Conservation (phyloP, 2,113 vertebrate genomes). For the Albula goreensis region DNA sequence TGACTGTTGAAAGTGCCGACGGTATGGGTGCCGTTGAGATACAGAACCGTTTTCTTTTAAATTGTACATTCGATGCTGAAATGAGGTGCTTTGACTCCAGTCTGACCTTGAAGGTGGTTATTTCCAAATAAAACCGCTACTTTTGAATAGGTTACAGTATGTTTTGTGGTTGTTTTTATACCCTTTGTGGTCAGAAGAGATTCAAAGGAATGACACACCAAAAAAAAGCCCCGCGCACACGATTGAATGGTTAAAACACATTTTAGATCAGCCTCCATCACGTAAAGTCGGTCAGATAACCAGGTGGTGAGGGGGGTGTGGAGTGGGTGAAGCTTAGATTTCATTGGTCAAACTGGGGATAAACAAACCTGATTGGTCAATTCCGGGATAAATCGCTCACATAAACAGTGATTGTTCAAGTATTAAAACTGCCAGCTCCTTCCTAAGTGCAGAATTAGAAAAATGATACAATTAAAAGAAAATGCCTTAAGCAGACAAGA, state of each 20-base stretch:
- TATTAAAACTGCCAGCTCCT: not conserved
- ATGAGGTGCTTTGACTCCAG: not conserved
- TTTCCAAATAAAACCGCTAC: not conserved
- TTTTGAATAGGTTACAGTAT: not conserved
- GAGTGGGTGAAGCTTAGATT: not conserved
- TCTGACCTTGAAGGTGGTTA: not conserved
- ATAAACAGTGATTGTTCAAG: not conserved
- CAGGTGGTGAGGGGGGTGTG: not conserved
- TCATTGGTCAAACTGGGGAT: not conserved
- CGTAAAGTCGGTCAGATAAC: not conserved
- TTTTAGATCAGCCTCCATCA: not conserved
- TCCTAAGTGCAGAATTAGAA: not conserved
- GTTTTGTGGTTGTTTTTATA: not conserved
- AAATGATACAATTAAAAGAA: not conserved
- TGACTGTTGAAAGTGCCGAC: slow-evolving; percentile 19
- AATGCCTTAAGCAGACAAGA: not conserved
- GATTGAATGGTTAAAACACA: not conserved
- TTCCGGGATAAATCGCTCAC: not conserved
- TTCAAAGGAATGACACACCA: not conserved
- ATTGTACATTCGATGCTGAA: slow-evolving; percentile 7
- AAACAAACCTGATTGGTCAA: not conserved
- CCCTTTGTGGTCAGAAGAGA: not conserved
- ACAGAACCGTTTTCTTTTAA: not conserved
- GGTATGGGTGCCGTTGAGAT: not conserved
- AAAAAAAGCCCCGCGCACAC: not conserved